A percentile compares a stretch with the other conserved stretches of the same genome.
Evolutionary conservation across 2,113 vertebrate species (phyloP).

Genomic region (Psettodes erumei): DNA sequence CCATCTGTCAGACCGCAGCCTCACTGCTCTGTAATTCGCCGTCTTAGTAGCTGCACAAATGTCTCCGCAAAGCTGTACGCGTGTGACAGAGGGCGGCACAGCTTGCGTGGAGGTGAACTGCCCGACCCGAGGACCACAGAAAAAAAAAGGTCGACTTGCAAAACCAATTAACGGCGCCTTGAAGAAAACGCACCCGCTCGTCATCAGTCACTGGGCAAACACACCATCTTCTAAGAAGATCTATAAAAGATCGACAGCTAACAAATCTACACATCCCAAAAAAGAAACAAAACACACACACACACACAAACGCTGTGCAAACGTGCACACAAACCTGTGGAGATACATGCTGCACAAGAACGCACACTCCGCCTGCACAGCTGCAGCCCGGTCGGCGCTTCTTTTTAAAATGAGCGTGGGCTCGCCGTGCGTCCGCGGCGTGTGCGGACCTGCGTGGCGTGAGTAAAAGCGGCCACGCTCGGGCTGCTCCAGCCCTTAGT

Average conservation of each 20-base stretch:
- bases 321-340: not conserved
- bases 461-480: conserved; percentile 53
- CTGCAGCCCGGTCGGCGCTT: no score
- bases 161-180: no score
- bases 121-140: not conserved
- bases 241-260: not conserved
- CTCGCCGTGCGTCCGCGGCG: no score
- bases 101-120: not conserved
- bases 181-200: not conserved
- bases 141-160: not conserved
- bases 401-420: not conserved
- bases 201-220: not conserved
- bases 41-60: not conserved
- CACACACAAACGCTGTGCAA: not conserved
- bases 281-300: conserved; percentile 14
- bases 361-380: no score
- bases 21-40: not conserved
- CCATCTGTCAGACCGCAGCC: not conserved
- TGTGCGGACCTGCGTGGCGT: conserved; percentile 66
- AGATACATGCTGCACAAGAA: not conserved
- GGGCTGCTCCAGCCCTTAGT: conserved; percentile 66
- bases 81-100: not conserved
- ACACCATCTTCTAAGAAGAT: not conserved
- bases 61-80: not conserved
- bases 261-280: not conserved